A percentile compares a stretch with the other conserved stretches of the same genome.
phyloP scores from a whole-genome alignment of 1,140 invertebrate genomes.

The Prorops nasuta region DNA sequence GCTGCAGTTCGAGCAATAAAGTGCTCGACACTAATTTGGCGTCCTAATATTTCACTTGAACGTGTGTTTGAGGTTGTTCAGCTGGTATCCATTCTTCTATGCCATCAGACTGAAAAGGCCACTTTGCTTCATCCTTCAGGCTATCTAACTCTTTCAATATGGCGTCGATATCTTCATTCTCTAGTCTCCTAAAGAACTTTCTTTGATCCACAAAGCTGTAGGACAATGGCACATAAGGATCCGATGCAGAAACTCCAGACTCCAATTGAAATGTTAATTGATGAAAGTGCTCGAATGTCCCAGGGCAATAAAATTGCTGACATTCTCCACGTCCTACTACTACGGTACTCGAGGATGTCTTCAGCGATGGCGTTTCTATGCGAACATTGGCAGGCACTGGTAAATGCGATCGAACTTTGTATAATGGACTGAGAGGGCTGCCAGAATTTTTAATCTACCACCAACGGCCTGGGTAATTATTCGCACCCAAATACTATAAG shows the following conservation, averaged over 20 bases:
- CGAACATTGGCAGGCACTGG: slow-evolving; percentile 63
- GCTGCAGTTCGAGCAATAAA: slow-evolving; percentile 68
- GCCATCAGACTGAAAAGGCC: slow-evolving; percentile 61
- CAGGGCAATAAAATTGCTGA: slow-evolving; percentile 65
- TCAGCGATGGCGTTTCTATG: slow-evolving; percentile 63
- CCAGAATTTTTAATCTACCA: slow-evolving; percentile 57
- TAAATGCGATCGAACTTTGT: slow-evolving; percentile 72
- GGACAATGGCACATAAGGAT: slow-evolving; percentile 64
- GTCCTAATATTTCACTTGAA: slow-evolving; percentile 64
- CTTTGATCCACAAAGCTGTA: slow-evolving; percentile 62
- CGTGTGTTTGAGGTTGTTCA: slow-evolving; percentile 61
- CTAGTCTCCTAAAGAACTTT: slow-evolving; percentile 57
- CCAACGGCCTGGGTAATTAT: slow-evolving; percentile 61
- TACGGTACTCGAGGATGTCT: slow-evolving; percentile 49
- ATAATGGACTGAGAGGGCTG: slow-evolving; percentile 72
- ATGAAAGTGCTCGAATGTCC: slow-evolving; percentile 65
- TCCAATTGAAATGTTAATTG: slow-evolving; percentile 62
- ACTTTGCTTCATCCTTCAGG: slow-evolving; percentile 44
- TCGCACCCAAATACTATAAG: slow-evolving; percentile 72
- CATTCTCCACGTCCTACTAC: slow-evolving; percentile 62
- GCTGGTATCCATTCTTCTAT: slow-evolving; percentile 55
- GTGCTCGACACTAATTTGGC: slow-evolving; percentile 65
- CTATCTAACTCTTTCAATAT: slow-evolving; percentile 51
- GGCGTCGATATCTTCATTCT: slow-evolving; percentile 54
- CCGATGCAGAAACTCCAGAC: slow-evolving; percentile 56